Evolutionary conservation across 2,113 vertebrate species (phyloP).

Genomic region (Cranoglanis bouderius): DNA sequence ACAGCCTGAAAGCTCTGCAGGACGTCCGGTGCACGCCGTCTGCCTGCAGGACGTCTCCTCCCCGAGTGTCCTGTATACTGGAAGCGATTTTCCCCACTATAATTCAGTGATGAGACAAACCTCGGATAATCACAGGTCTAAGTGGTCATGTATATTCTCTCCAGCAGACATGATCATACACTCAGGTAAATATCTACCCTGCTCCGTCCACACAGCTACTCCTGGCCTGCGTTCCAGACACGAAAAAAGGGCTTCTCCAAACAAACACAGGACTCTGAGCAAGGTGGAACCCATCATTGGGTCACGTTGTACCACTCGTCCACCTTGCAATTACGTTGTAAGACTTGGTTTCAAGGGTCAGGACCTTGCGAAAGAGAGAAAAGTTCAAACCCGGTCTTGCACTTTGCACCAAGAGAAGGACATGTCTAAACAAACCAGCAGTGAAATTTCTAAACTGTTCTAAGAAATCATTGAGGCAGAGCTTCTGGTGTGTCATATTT

Average conservation of each 20-base stretch:
- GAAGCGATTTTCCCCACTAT: neutral
- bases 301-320: neutral
- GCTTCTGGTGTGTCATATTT: neutral
- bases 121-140: slow-evolving; percentile 14
- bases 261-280: neutral
- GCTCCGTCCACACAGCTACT: neutral
- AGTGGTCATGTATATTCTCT: neutral
- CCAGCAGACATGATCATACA: neutral
- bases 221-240: neutral
- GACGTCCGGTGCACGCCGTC: neutral
- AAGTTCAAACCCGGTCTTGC: neutral
- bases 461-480: too few species aligned
- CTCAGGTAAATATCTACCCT: slow-evolving; percentile 24
- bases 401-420: neutral
- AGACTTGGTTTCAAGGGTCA: neutral
- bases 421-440: neutral
- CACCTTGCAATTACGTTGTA: neutral
- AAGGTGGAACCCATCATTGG: neutral
- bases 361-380: neutral
- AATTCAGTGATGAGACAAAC: slow-evolving; percentile 19
- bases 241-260: neutral
- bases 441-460: neutral
- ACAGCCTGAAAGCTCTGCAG: neutral
- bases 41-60: neutral
- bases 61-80: neutral